Evolutionary conservation across 2,888 invertebrate genomes (phyloP), one percentile per base, ranked within the genome.

Genomic region (Eilema depressum): DNA sequence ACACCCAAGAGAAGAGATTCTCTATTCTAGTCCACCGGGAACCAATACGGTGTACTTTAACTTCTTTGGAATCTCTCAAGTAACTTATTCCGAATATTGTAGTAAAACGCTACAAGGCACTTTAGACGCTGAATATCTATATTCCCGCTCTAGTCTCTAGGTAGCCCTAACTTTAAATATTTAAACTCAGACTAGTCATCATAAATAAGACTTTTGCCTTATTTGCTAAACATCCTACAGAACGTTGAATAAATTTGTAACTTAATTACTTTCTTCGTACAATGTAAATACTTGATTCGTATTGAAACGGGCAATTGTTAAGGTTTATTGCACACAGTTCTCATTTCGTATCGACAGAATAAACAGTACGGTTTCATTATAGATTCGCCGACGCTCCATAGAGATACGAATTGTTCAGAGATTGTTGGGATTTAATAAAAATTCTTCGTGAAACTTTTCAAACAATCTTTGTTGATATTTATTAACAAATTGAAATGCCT

Each of bases 301-400:
- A 77, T 75, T 77, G 75, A 79, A 75, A 71, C 75, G 61, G 74
- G 75, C 80, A 86, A 88, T 90, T 90, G 88, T 89, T 87, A 90
- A 88, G 89, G 90, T 86, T 91, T 88, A 87, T 88, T 91, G 91
- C 91, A 92, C 89, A 90, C 91, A 90, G 92, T 92, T 92, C 92
- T 93, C 93, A 93, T 93, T 93, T 92, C 88, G 90, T 89, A 92
- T 92, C 88, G 89, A 83, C 89, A 91, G 83, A 93, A 92, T 92
- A 93, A 93, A 93, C 91, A 92, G 86, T 85, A 87, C 88, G 89
- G 91, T 93, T 93, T 93, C 91, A 94, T 93, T 93, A 92, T 89
- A 91, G 88, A 92, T 90, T 89, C 87, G 83, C 86, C 86, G 88
- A 81, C 89, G 85, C 74, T 63, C 85, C 88, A 87, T 83, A 92